Percentiles rank a stretch among this genome's conserved stretches.
phyloP scores from a whole-genome alignment of 2,888 invertebrate genomes.

The Ypsolopha sequella region DNA sequence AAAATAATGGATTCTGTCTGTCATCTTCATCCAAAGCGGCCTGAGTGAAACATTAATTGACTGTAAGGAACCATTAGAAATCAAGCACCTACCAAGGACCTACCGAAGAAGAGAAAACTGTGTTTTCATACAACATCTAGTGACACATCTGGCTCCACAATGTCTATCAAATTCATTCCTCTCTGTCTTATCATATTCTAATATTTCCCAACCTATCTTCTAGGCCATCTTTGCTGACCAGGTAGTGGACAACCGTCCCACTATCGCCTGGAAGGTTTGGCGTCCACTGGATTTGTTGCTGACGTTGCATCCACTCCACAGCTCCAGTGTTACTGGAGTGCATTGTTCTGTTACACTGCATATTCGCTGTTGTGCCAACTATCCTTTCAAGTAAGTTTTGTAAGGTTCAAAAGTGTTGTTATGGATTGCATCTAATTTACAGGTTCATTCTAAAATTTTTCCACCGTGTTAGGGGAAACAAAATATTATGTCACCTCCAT shows the following conservation, averaged over 20 bases:
- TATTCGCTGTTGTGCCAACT: conserved; percentile 79
- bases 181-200: no score
- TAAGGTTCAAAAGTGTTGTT: background rate
- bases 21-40: no score
- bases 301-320: conserved; percentile 81
- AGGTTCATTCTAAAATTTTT: background rate
- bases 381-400: conserved; percentile 83
- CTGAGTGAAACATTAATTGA: no score
- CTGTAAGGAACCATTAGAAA: no score
- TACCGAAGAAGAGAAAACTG: no score
- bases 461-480: background rate
- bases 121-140: no score
- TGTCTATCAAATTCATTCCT: no score
- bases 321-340: conserved; percentile 76
- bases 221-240: conserved; percentile 84
- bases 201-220: conserved; percentile 9
- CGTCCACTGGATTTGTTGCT: conserved; percentile 82
- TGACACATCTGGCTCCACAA: no score
- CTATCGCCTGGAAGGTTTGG: conserved; percentile 74
- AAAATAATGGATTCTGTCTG: no score
- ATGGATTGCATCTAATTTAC: background rate
- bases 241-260: conserved; percentile 74
- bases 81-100: no score
- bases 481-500: no score
- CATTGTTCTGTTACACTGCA: conserved; percentile 83